Percentiles rank a stretch among this genome's conserved stretches.
Evolutionary conservation across 92 coral and sea anemone genomes (phyloP).

Genomic region (Epizoanthus illoricatus): DNA sequence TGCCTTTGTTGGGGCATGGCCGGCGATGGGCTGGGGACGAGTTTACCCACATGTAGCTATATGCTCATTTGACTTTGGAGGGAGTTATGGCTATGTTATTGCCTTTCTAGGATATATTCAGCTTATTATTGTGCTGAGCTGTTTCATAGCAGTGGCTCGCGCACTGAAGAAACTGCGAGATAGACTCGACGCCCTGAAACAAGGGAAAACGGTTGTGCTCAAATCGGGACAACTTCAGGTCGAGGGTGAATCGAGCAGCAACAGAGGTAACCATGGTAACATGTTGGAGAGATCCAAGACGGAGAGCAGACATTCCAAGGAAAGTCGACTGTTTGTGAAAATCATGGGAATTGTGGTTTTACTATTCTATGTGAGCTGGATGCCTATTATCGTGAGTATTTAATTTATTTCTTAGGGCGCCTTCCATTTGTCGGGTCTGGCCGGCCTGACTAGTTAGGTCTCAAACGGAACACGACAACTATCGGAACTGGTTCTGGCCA

Average conservation of each 20-base stretch:
- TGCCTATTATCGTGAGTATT: constrained; percentile 58
- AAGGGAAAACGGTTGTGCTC: constrained; percentile 44
- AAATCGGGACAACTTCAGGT: constrained; percentile 36
- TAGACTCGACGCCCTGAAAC: constrained; percentile 28
- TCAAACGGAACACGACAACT: too few species aligned
- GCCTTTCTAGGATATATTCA: constrained; percentile 52
- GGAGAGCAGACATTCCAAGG: constrained; percentile 40
- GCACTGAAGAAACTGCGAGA: constrained; percentile 34
- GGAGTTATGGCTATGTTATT: constrained; percentile 48
- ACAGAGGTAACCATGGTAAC: not conserved
- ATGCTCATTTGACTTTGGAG: constrained; percentile 61
- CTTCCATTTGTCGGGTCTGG: too few species aligned
- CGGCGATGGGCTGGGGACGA: constrained; percentile 61
- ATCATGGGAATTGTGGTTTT: constrained; percentile 53
- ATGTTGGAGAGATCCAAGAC: not conserved
- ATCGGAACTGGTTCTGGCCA: not conserved
- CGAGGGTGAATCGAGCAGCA: constrained; percentile 1
- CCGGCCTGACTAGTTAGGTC: too few species aligned
- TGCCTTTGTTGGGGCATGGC: constrained; percentile 55
- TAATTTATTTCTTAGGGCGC: too few species aligned
- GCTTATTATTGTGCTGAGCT: constrained; percentile 44
- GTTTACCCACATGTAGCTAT: constrained; percentile 42
- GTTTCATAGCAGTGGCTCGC: constrained; percentile 53
- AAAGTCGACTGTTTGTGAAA: constrained; percentile 57
- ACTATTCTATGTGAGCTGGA: constrained; percentile 60